Percentiles rank a stretch among this genome's conserved stretches.
Conservation (phyloP, 2,888 invertebrate species). For the Archips xylosteana region DNA sequence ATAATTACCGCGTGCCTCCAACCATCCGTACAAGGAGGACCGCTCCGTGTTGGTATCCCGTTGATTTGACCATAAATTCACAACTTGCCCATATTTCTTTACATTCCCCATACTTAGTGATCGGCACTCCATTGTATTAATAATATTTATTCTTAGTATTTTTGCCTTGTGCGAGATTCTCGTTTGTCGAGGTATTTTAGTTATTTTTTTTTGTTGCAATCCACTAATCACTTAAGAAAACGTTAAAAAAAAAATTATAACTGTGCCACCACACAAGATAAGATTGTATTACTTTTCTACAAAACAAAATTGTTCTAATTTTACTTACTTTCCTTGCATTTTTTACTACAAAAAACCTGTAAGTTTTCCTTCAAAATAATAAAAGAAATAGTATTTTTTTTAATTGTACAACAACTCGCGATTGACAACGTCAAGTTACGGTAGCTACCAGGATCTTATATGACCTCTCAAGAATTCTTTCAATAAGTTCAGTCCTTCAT, state of each 20-base stretch:
- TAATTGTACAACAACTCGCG: too few relatives aligned
- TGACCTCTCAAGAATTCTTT: background rate
- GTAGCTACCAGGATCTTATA: background rate
- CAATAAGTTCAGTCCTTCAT: background rate
- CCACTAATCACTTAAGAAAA: background rate
- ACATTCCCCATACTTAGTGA: conserved; percentile 57
- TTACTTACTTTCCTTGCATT: too few relatives aligned
- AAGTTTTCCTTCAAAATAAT: too few relatives aligned
- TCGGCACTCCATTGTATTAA: conserved; percentile 61
- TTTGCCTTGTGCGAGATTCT: background rate
- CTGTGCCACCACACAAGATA: too few relatives aligned
- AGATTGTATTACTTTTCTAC: too few relatives aligned
- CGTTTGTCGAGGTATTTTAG: background rate
- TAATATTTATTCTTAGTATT: conserved; percentile 46
- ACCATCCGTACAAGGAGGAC: conserved; percentile 57
- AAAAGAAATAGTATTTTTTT: too few relatives aligned
- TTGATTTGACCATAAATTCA: conserved; percentile 72
- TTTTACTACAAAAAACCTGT: too few relatives aligned
- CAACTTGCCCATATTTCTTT: conserved; percentile 53
- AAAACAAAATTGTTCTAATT: too few relatives aligned
- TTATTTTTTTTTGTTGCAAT: background rate
- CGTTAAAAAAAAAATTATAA: too few relatives aligned
- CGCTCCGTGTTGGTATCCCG: conserved; percentile 65
- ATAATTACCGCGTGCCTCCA: conserved; percentile 62
- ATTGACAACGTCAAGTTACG: background rate